Evolutionary conservation across 2,888 invertebrate genomes (phyloP), one percentile per base, ranked within the genome.

Genomic region (Antheraea yamamai): DNA sequence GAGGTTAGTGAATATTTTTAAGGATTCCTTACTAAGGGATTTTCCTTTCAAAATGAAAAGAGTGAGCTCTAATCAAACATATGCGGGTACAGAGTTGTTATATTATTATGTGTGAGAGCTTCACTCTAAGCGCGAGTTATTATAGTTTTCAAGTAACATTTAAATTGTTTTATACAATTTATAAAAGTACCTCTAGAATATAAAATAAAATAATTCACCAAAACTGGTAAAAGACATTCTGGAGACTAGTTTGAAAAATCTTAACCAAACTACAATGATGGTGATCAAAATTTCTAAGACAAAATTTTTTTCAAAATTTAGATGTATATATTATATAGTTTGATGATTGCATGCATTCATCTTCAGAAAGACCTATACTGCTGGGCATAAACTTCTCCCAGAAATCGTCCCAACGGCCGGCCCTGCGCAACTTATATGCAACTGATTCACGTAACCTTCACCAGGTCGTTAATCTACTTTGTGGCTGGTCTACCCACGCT

Each of bases 1-100:
- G 18, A 70, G 70, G 39, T 70, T 39, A 39, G 39, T 8, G 70
- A 70, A 70, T n/a, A n/a, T n/a, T 70, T 68, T 70, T n/a, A 70
- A 70, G 30, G 18, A 14, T 39, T 39, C 20, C 39, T 70, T 39
- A 18, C 35, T 23, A 35, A 39, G 3, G 8, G 16, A 2, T 70
- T 20, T 35, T 12, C 6, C 23, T 39, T 39, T 18, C 39, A 35
- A 8, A 70, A 70, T 70, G 64, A 0, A 64, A 26, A 64, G 14
- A 26, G 23, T 61, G 20, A n/a, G n/a, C 2, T 26, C 64, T 64
- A 64, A 64, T 64, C 64, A 16, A 55, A 18, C 1, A 55, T 20
- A 55, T 20, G 55, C 0, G n/a, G 6, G 47, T 47, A 47, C 47
- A 47, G 7, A 47, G 47, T 39, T 10, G 39, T 39, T 18, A 18